These are phyloP conservation scores for Nephrotoma flavescens DNA, from an alignment of 2,888 invertebrate species.

Conservation along the genomic window DNA sequence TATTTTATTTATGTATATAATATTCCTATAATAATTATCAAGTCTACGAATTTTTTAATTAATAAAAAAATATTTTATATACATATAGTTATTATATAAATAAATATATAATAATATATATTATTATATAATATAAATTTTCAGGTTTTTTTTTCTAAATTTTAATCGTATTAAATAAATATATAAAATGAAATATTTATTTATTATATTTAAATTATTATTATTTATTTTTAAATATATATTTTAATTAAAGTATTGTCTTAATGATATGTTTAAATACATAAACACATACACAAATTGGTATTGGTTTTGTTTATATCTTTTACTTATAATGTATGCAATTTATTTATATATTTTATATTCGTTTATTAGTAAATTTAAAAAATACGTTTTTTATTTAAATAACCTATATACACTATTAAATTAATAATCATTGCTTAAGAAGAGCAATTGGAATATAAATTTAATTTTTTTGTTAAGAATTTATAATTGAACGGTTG, in stretches of 20 bases:
- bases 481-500: not conserved
- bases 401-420: not conserved
- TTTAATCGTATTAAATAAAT: not conserved
- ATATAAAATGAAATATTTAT: not conserved
- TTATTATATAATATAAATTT: not conserved
- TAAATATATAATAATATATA: not conserved
- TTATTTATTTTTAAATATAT: not conserved
- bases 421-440: not conserved
- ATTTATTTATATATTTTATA: not conserved
- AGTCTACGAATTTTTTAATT: not conserved
- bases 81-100: not conserved
- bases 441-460: not conserved
- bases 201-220: not conserved
- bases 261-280: slow-evolving; percentile 13
- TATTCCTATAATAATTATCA: not conserved
- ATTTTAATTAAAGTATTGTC: slow-evolving; percentile 13
- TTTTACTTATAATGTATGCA: not conserved
- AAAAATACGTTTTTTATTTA: not conserved
- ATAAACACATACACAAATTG: slow-evolving; percentile 1
- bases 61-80: not conserved
- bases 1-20: not conserved
- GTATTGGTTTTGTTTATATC: not conserved
- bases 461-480: not conserved
- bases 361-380: not conserved
- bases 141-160: not conserved